Evolutionary conservation across 2,113 vertebrate species (phyloP).

Genomic region (Tor tambroides): DNA sequence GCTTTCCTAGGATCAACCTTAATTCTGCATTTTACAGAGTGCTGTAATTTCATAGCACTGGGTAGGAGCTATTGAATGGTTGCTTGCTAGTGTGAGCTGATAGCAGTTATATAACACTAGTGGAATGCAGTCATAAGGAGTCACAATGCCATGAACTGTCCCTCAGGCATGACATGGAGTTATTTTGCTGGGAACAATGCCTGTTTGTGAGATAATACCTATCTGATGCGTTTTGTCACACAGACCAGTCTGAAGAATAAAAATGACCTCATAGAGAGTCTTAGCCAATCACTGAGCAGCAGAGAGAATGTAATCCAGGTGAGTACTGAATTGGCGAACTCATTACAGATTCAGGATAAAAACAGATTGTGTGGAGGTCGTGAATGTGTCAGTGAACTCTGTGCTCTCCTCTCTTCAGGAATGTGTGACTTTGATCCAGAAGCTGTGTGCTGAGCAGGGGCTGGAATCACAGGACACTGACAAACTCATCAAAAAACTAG

Average conservation of each 20-base stretch:
- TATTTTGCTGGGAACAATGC: background rate
- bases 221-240: slow-evolving; percentile 15
- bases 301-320: slow-evolving; percentile 77
- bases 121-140: slow-evolving; percentile 5
- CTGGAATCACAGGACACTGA: slow-evolving; percentile 59
- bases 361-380: background rate
- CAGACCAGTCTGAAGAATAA: slow-evolving; percentile 48
- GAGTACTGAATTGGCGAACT: slow-evolving; percentile 38
- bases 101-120: slow-evolving; percentile 13
- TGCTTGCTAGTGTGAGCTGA: slow-evolving; percentile 4
- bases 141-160: background rate
- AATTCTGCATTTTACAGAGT: background rate
- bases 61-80: background rate
- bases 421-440: slow-evolving; percentile 71
- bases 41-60: slow-evolving; percentile 5
- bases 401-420: slow-evolving; percentile 68
- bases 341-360: background rate
- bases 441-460: slow-evolving; percentile 67
- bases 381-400: slow-evolving; percentile 44
- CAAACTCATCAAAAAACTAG: slow-evolving; percentile 67
- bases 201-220: background rate
- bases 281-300: slow-evolving; percentile 74
- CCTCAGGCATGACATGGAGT: slow-evolving; percentile 13
- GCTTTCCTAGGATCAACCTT: background rate
- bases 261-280: slow-evolving; percentile 64